Evolutionary conservation across 2,113 vertebrate genomes (phyloP), one percentile per base, ranked within the genome.

Genomic region (Pedionomus torquatus): DNA sequence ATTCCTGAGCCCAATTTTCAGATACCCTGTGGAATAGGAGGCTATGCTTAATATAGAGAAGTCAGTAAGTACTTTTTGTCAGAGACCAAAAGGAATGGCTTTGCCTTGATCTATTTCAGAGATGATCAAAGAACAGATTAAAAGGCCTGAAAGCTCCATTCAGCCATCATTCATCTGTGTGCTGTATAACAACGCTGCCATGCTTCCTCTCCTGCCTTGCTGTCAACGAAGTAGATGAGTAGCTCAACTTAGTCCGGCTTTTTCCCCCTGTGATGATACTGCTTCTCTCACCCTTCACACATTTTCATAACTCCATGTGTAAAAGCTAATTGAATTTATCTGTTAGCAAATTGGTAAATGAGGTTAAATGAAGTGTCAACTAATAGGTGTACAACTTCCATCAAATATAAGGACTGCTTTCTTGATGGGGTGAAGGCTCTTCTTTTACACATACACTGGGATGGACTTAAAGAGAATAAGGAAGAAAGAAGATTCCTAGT

Each of bases 91-190:
- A 86, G 85, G 83, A 57, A 91, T 64, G 54, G 57, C 12, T 93
- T 57, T 60, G 46, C 92, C 94, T 96, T 95, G 83, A 95, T 95
- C 90, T 93, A 16, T 87, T 95, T 84, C 80, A 89, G 92, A 43
- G 74, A 46, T 44, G 76, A 97, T 95, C 89, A 97, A 87, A 97
- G 71, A n/a, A 25, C 48, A 84, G 83, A 95, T 87, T 95, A 75
- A 95, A 96, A 33, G 19, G 23, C 44, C 65, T 5, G 1, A 65
- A 54, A 82, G 80, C 80, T 93, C 83, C 65, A 69, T 30, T 91
- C 80, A 92, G 80, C 88, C 76, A 11, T 44, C 55, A n/a, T 71
- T 85, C 68, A 68, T 15, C 76, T 41, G 43, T 58, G 64, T 81
- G 71, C 74, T 84, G 72, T 55, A 4, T 46, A 77, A 63, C 51